Evolutionary conservation across 2,113 vertebrate species (phyloP).

Genomic region (Notiomystis cincta): DNA sequence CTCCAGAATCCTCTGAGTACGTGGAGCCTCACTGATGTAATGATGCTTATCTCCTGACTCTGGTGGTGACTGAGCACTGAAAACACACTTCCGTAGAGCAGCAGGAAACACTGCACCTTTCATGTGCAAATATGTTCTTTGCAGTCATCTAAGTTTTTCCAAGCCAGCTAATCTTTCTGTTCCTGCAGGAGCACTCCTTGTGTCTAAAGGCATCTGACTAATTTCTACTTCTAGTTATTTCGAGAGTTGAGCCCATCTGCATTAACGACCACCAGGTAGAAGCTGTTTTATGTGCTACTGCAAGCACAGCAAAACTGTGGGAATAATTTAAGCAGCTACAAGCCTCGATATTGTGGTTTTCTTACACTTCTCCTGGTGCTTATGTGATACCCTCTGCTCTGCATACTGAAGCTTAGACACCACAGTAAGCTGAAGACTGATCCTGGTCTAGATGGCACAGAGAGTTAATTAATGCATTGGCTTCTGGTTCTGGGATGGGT

Average conservation of each 20-base stretch:
- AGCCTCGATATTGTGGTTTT: neutral
- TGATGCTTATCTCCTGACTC: neutral
- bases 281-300: neutral
- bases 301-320: neutral
- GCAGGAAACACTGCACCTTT: neutral
- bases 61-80: neutral
- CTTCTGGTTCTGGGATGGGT: neutral
- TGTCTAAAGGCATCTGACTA: neutral
- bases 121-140: constrained; percentile 6
- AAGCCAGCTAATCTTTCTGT: constrained; percentile 1
- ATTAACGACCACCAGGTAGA: neutral
- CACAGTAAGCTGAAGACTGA: neutral
- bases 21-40: neutral
- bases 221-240: neutral
- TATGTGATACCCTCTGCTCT: neutral
- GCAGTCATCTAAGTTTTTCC: constrained; percentile 5
- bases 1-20: neutral
- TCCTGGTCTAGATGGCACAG: neutral
- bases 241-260: neutral
- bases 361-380: neutral
- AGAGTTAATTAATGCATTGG: neutral
- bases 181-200: neutral
- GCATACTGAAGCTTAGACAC: neutral
- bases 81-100: neutral
- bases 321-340: neutral